Conservation (phyloP, 2,113 vertebrate genomes). For the Otis tarda region DNA sequence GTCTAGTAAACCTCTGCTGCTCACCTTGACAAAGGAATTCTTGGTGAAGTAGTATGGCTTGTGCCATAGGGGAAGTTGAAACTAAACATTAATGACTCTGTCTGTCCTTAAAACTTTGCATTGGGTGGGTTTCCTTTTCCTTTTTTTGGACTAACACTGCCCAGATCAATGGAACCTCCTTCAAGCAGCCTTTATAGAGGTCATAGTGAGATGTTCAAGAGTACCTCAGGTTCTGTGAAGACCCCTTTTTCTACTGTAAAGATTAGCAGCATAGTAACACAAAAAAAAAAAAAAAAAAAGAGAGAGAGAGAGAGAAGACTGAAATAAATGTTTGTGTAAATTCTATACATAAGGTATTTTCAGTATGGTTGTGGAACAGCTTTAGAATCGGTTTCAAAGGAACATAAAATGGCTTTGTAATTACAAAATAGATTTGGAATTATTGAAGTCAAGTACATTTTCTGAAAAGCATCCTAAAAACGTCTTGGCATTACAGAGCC, state of each 20-base stretch:
- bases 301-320: not conserved
- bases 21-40: not conserved
- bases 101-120: not conserved
- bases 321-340: not conserved
- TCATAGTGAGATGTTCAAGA: not conserved
- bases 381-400: slow-evolving; percentile 50
- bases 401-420: slow-evolving; percentile 41
- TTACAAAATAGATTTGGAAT: slow-evolving; percentile 44
- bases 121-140: not conserved
- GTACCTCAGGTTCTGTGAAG: not conserved
- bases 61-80: not conserved
- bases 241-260: not conserved
- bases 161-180: not conserved
- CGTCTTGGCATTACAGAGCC: not conserved
- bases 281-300: not conserved
- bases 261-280: not conserved
- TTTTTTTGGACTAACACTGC: not conserved
- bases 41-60: not conserved
- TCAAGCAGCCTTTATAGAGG: not conserved
- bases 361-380: not conserved
- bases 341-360: not conserved
- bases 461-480: slow-evolving; percentile 32
- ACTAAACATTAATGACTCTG: not conserved
- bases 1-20: not conserved
- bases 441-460: slow-evolving; percentile 17